These are phyloP conservation scores for Emydoidea blandingii DNA, from an alignment of 2,797 vertebrate genomes.

Conservation along the genomic window DNA sequence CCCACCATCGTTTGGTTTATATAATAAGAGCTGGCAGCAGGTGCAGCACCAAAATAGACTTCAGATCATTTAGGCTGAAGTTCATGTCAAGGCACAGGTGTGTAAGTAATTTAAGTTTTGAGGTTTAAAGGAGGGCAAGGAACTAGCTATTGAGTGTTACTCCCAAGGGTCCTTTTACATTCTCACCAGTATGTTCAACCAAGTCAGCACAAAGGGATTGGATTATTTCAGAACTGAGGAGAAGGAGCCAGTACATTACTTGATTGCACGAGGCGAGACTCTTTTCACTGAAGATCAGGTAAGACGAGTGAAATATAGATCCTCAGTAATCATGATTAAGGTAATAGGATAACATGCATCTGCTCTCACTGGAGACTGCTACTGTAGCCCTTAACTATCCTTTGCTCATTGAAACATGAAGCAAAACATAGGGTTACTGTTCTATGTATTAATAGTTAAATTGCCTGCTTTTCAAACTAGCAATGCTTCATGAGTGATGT, in stretches of 20 bases:
- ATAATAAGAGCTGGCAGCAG: not conserved
- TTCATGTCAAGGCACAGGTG: not conserved
- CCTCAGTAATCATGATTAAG: not conserved
- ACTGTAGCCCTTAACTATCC: not conserved
- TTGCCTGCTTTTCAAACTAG: not conserved
- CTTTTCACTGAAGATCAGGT: not conserved
- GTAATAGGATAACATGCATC: not conserved
- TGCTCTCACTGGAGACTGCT: not conserved
- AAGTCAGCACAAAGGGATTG: not conserved
- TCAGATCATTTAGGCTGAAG: not conserved
- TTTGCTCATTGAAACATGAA: not conserved
- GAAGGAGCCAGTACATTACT: not conserved
- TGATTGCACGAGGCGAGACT: not conserved
- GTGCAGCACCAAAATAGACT: not conserved
- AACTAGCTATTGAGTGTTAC: not conserved
- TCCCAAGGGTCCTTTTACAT: not conserved
- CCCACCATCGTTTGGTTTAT: not conserved
- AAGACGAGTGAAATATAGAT: not conserved
- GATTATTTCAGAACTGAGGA: not conserved
- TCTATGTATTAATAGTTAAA: not conserved
- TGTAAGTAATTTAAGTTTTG: rapidly evolving
- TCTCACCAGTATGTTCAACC: not conserved
- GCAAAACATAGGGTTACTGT: not conserved
- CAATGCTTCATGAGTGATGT: not conserved
- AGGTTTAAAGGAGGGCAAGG: not conserved